Percentiles rank a stretch among this genome's conserved stretches.
These are phyloP conservation scores for Bufotes viridis DNA, from an alignment of 2,797 vertebrate genomes.

Conservation along the genomic window DNA sequence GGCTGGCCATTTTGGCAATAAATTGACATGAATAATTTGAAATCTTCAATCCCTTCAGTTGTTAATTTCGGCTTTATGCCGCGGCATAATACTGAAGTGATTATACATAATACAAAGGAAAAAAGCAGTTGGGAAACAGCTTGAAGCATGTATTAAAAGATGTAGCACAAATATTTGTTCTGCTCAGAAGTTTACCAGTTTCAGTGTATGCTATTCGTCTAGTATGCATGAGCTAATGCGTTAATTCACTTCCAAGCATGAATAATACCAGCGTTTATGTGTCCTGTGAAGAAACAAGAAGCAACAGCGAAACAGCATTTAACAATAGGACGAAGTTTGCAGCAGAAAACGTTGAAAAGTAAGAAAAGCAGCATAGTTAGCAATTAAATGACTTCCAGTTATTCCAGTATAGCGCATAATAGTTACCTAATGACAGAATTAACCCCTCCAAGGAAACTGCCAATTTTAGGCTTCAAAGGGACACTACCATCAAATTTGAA, in stretches of 20 bases:
- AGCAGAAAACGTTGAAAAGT: neutral
- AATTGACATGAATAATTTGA: slow-evolving; percentile 46
- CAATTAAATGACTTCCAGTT: neutral
- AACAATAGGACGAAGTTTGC: neutral
- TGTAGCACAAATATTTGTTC: neutral
- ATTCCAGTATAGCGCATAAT: neutral
- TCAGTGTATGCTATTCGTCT: neutral
- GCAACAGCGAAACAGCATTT: neutral
- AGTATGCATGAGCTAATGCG: neutral
- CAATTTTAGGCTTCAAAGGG: neutral
- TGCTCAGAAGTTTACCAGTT: neutral
- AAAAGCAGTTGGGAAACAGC: slow-evolving; percentile 1
- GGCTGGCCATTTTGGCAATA: slow-evolving; percentile 49
- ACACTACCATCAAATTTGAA: neutral
- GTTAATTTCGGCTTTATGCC: slow-evolving; percentile 24
- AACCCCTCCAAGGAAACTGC: too few relatives aligned
- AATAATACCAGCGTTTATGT: neutral
- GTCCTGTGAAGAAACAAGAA: neutral
- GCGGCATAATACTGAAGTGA: slow-evolving; percentile 25
- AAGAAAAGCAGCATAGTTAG: neutral
- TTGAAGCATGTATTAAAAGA: slow-evolving; percentile 7
- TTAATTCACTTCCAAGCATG: neutral
- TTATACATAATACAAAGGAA: slow-evolving; percentile 27
- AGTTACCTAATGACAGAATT: neutral
- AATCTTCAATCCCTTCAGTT: slow-evolving; percentile 41